Evolutionary conservation across 2,888 invertebrate genomes (phyloP).

Genomic region (Eurytoma californica): DNA sequence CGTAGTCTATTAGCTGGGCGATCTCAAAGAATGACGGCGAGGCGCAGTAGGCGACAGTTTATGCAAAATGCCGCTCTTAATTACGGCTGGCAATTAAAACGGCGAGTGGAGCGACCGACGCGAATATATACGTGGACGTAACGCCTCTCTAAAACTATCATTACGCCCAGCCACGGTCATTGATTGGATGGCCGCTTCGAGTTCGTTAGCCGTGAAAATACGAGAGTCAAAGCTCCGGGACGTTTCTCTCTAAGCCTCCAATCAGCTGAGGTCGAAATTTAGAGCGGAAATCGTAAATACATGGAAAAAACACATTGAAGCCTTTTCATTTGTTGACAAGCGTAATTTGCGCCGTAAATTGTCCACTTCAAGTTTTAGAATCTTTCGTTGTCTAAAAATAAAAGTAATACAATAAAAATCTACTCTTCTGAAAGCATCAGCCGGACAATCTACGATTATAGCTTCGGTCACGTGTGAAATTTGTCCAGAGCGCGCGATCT

Average conservation of each 20-base stretch:
- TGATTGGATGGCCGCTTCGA: slow-evolving; percentile 17
- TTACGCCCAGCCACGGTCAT: not conserved
- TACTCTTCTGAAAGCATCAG: no score
- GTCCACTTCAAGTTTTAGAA: no score
- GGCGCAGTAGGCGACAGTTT: slow-evolving; percentile 27
- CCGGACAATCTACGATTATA: no score
- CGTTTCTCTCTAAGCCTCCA: slow-evolving; percentile 20
- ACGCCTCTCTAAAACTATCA: slow-evolving; percentile 41
- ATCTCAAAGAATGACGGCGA: slow-evolving; percentile 19
- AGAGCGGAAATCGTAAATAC: no score
- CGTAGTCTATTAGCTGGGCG: slow-evolving; percentile 13
- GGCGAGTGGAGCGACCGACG: slow-evolving; percentile 3
- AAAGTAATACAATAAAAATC: no score
- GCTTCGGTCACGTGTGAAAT: not conserved
- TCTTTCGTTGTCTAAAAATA: no score
- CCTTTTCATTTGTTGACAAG: no score
- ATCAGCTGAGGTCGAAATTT: no score
- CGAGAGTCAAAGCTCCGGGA: slow-evolving; percentile 11
- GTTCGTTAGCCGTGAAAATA: slow-evolving; percentile 38
- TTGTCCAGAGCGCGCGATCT: no score
- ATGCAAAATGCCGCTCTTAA: slow-evolving; percentile 40
- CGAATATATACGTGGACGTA: not conserved
- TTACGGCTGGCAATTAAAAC: slow-evolving; percentile 40
- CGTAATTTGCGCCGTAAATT: no score
- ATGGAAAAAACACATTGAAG: no score